Base-by-base conservation (phyloP, 2,797 vertebrate species). In the Oreortyx pictus region DNA sequence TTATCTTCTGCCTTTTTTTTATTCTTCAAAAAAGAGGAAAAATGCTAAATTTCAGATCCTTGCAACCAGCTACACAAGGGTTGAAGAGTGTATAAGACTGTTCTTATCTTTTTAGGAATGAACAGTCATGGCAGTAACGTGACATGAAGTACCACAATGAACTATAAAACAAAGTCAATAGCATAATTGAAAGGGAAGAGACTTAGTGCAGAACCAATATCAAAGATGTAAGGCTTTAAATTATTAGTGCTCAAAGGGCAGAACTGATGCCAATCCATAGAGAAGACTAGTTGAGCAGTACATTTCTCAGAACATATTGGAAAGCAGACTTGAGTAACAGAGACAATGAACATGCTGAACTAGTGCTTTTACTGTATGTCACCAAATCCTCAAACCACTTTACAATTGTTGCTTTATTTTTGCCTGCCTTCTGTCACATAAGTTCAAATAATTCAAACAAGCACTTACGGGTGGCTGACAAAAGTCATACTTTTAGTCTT, bases 181-280 rank as follows among this genome's bases (percentile, higher is more conserved):
- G 93, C 91, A 92, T 89, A 95, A 95, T 92, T 95, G 87, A 95
- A 95, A 94, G 76, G 85, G 70, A 94, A 94, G 87, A 93, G 41
- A 33, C 76, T 81, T 89, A 86, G 46, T 62, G 83, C 59, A 54
- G n/a, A 91, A 85, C 76, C 66, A 80, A 59, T 94, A 95, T 92
- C 82, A 93, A 81, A 95, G 76, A 75, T 75, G 54, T 89, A 83
- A 88, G 54, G 43, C 49, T 74, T 94, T 61, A 82, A 94, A 85
- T 95, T 92, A 92, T 90, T 94, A 92, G 89, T 82, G 82, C 84
- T 87, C 71, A 90, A 95, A 96, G 87, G 68, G 83, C 11, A 82
- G 71, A 95, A 89, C 70, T 31, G 62, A 94, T 82, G 43, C 64
- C 92, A 84, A 92, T 95, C 49, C 43, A 72, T 65, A 78, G 90